Base-by-base conservation (phyloP, 2,113 vertebrate genomes). In the Polyodon spathula region DNA sequence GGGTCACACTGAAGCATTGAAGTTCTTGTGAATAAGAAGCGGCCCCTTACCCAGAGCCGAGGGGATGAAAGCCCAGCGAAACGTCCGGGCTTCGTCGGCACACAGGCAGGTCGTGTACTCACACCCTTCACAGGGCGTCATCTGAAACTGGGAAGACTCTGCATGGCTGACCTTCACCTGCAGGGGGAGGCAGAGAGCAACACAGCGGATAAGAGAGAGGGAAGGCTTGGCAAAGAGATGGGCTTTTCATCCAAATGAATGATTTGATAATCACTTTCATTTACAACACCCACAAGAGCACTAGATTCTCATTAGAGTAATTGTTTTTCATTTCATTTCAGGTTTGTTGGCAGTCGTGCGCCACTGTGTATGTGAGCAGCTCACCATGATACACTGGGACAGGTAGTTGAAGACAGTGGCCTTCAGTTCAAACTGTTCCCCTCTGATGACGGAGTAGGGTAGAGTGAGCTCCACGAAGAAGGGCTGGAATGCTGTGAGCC, bases 331-430 rank as follows among this genome's bases (percentile, higher is more conserved):
- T n/a, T n/a, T n/a, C n/a, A n/a, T n/a, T n/a, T n/a, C n/a, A n/a
- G n/a, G n/a, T n/a, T n/a, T n/a, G n/a, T n/a, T n/a, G n/a, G n/a
- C n/a, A n/a, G n/a, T n/a, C n/a, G 71, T 1, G 27, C 16, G 53
- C 27, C 53, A 16, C 6, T 16, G 27, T 16, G 68, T 37, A 17
- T 58, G 41, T 12, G 5, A 4, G 54, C 4, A 16, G 65, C 73
- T 85, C 85, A 97, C 92, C 87, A 64, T 78, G 71, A 94, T 91
- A 77, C 91, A 93, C 14, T 78, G 76, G 59, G 74, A 51, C 64
- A 91, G 66, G 76, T 92, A 94, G 81, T 83, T 95, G 70, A 93
- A 94, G 71, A 89, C 78, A 0, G 75, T 87, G 60, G 90, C 87
- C 71, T 83, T 86, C 62, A 97, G 76, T 2, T 82, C 75, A 56